Evolutionary conservation across 23 tunicate genomes (phyloP).

Genomic region (Trididemnum nubilum): DNA sequence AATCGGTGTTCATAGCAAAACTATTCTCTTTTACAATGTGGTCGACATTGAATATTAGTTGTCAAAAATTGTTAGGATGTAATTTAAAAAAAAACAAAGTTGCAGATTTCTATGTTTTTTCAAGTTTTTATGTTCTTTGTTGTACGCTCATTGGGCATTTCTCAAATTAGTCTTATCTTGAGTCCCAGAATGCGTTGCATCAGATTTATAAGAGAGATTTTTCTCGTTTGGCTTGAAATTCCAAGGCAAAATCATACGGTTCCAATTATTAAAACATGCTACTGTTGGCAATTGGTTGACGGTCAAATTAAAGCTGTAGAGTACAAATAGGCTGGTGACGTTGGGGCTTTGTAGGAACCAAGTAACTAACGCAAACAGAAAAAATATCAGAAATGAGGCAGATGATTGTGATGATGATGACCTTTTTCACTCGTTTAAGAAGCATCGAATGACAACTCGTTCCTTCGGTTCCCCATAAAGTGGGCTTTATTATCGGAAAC

Average conservation of each 20-base stretch:
- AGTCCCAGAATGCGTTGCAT: not conserved
- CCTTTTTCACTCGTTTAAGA: slow-evolving; percentile 37
- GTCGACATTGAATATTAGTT: too few relatives aligned
- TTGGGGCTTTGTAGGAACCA: not conserved
- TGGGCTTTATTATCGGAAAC: slow-evolving; percentile 31
- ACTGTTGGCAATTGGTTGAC: slow-evolving; percentile 49
- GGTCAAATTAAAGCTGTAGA: slow-evolving; percentile 36
- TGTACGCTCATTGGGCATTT: too few relatives aligned
- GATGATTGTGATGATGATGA: slow-evolving; percentile 38
- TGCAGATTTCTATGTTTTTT: too few relatives aligned
- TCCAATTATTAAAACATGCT: slow-evolving; percentile 68
- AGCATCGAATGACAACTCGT: not conserved
- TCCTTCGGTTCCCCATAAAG: not conserved
- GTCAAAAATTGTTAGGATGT: too few relatives aligned
- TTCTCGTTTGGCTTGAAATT: not conserved
- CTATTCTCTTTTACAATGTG: too few relatives aligned
- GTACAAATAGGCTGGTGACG: not conserved
- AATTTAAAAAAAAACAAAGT: too few relatives aligned
- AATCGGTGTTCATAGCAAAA: too few relatives aligned
- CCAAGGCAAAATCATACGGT: slow-evolving; percentile 55
- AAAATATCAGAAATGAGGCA: slow-evolving; percentile 57
- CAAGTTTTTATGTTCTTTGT: too few relatives aligned
- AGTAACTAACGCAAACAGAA: slow-evolving; percentile 20
- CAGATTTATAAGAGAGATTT: not conserved
- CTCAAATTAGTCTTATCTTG: too few relatives aligned